Evolutionary conservation across 2,888 invertebrate genomes (phyloP).

Genomic region (Eupithecia vulgata): DNA sequence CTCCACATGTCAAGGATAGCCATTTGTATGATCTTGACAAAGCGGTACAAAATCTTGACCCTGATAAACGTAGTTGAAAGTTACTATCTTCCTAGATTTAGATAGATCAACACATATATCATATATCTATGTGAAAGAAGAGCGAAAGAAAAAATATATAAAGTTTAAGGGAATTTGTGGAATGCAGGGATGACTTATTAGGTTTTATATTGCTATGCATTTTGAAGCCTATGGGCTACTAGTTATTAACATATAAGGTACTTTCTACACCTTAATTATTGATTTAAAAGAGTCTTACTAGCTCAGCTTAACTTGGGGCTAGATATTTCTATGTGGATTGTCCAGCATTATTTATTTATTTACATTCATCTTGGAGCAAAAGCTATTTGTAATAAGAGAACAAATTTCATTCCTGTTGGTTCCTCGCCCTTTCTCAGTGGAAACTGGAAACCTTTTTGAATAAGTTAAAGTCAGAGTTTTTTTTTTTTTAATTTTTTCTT

Average conservation of each 20-base stretch:
- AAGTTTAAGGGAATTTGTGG: not conserved
- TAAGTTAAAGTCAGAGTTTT: too few species aligned
- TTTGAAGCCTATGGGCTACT: not conserved
- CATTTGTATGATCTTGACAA: conserved; percentile 90
- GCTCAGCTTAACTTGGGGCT: too few species aligned
- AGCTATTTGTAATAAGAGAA: not conserved
- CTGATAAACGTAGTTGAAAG: conserved; percentile 42
- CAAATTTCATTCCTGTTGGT: not conserved
- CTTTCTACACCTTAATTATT: too few species aligned
- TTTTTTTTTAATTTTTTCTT: too few species aligned
- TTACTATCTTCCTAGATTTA: not conserved
- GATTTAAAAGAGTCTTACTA: not conserved
- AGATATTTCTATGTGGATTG: too few species aligned
- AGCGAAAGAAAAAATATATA: too few species aligned
- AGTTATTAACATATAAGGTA: too few species aligned
- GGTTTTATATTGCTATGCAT: not conserved
- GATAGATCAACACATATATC: not conserved
- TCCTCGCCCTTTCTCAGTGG: not conserved
- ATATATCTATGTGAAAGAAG: too few species aligned
- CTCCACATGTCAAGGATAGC: conserved; percentile 88
- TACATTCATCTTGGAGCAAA: not conserved
- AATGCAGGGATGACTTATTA: not conserved
- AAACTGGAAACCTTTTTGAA: not conserved
- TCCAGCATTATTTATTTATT: too few species aligned
- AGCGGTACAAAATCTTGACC: conserved; percentile 68